Percentiles rank a stretch among this genome's conserved stretches.
phyloP scores from a whole-genome alignment of 2,113 vertebrate genomes.

The Marmota flaviventris region DNA sequence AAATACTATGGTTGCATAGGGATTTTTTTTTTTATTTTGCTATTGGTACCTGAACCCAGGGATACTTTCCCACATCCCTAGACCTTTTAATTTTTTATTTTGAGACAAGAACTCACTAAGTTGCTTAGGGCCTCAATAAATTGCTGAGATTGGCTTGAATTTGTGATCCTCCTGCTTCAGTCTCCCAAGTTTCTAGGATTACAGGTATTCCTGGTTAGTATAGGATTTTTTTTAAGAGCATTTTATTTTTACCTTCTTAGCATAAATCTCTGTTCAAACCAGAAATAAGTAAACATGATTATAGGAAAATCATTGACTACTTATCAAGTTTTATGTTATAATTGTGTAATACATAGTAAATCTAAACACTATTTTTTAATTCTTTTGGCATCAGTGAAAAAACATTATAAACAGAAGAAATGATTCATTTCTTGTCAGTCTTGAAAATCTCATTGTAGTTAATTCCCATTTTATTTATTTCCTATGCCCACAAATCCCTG shows the following conservation, averaged over 20 bases:
- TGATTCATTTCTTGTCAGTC: background rate
- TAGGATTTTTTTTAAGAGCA: background rate
- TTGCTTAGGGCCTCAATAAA: too few species aligned
- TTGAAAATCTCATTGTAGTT: background rate
- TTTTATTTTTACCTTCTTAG: conserved; percentile 61
- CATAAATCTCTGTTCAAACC: background rate
- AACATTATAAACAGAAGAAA: conserved; percentile 1
- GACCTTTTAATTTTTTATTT: too few species aligned
- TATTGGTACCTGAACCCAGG: too few species aligned
- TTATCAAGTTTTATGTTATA: background rate
- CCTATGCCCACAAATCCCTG: background rate
- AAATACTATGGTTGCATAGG: background rate
- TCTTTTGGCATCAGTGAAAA: conserved; percentile 16
- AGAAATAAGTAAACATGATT: conserved; percentile 50
- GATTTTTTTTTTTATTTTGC: background rate
- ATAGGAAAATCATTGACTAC: background rate
- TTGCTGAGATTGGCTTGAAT: too few species aligned
- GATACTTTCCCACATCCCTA: too few species aligned
- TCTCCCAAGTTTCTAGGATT: too few species aligned
- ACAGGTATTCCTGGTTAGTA: too few species aligned
- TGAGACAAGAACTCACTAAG: too few species aligned
- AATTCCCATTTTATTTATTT: conserved; percentile 39
- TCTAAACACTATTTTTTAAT: background rate
- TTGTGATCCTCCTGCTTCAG: too few species aligned
- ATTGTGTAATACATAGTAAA: background rate